Conservation (phyloP, 2,113 vertebrate species). For the Pedionomus torquatus region DNA sequence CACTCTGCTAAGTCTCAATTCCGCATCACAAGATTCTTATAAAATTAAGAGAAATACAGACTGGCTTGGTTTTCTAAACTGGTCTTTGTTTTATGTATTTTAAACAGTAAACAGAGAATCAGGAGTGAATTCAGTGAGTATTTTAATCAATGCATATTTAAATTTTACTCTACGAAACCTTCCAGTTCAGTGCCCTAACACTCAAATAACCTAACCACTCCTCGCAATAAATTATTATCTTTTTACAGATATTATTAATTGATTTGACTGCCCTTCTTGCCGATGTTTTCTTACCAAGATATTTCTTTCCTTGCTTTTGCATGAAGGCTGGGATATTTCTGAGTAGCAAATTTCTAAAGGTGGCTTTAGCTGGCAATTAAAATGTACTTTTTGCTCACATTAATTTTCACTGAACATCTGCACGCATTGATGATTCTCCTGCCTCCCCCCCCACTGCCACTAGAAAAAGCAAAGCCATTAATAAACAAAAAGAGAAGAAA, state of each 20-base stretch:
- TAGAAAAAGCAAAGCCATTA: neutral
- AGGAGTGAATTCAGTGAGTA: neutral
- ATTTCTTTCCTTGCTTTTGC: neutral
- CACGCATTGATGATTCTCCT: neutral
- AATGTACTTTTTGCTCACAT: neutral
- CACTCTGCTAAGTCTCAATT: neutral
- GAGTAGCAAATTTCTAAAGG: neutral
- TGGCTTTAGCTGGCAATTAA: neutral
- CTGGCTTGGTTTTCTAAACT: neutral
- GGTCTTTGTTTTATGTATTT: neutral
- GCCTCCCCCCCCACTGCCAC: neutral
- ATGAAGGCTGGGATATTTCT: neutral
- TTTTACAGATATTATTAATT: neutral
- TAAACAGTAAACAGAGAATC: neutral
- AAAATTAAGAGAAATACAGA: neutral
- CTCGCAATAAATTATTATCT: neutral
- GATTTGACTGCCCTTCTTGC: neutral
- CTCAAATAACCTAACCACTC: neutral
- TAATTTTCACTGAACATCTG: neutral
- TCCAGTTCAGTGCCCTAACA: neutral
- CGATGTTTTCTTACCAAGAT: neutral
- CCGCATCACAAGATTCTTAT: neutral
- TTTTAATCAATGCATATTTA: neutral
- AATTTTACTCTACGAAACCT: neutral
- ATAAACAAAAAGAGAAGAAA: neutral